These are phyloP conservation scores for Alcedo quadribrachys DNA, from an alignment of 2,797 vertebrate genomes.

Conservation along the genomic window DNA sequence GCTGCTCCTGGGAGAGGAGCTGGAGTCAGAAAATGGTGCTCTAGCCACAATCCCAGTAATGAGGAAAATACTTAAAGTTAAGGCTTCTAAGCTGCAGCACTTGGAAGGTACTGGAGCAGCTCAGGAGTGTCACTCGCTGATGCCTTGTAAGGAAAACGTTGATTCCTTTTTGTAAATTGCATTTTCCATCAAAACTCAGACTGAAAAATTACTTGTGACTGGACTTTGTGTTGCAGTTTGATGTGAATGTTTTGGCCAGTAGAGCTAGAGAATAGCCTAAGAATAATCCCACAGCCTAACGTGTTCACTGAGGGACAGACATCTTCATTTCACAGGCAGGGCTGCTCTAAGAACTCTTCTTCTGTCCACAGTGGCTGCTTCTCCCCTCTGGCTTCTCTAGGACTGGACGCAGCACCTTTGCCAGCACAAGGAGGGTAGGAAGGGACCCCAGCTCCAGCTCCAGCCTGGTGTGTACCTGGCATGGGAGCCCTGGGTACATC, in stretches of 20 bases:
- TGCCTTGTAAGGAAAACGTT: slow-evolving; percentile 35
- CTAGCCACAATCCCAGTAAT: neutral
- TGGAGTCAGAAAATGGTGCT: neutral
- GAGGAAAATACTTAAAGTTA: neutral
- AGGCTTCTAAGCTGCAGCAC: neutral
- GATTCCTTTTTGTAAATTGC: slow-evolving; percentile 49
- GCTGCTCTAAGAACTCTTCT: neutral
- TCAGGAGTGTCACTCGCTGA: slow-evolving; percentile 7
- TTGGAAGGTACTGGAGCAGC: neutral
- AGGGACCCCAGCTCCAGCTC: neutral
- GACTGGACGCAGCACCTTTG: neutral
- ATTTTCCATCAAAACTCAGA: slow-evolving; percentile 49
- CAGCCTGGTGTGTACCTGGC: fast-evolving
- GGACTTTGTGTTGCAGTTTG: neutral
- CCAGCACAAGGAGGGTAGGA: fast-evolving
- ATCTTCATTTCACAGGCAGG: neutral
- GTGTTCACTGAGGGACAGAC: slow-evolving; percentile 12
- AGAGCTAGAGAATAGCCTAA: neutral
- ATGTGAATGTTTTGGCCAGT: slow-evolving; percentile 6
- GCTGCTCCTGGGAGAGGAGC: neutral
- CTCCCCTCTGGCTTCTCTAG: neutral
- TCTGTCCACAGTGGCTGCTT: neutral
- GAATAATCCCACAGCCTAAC: slow-evolving; percentile 17
- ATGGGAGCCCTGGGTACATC: neutral
- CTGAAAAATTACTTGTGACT: slow-evolving; percentile 28